Base-by-base conservation (phyloP, 1,140 invertebrate species). In the Tetramorium parvispinum region DNA sequence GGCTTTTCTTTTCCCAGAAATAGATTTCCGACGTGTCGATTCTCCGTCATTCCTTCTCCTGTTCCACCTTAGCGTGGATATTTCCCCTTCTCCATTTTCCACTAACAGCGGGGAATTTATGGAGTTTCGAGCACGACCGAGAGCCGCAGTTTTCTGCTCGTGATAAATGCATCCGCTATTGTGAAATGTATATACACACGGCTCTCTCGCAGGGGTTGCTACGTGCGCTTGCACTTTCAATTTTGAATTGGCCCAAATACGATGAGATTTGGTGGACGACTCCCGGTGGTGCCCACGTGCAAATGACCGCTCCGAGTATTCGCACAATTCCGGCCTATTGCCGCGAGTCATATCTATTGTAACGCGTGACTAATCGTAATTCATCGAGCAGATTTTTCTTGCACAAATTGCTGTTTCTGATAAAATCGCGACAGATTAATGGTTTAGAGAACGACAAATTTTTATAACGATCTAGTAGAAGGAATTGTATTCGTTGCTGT, bases 101-200 rank as follows among this genome's bases (percentile, higher is more conserved):
- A 51, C 65, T 24, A 83, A 46, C 68, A 53, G 68, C 68, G 13
- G 16, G 18, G 79, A 75, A 83, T 83, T 83, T 83, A 83, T 83
- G 66, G 79, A 83, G 66, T 83, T 75, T 49, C 79, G 24, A 49
- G 79, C 53, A 70, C 79, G 79, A 83, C 53, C 40, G 53, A 82
- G 78, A 81, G 66, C 78, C 68, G 40, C 68, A 73, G 79, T 83
- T 83, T 73, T 83, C 79, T 46, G 24, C 18, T 49, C 68, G 79
- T 83, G 79, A 83, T 83, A 83, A 83, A 83, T 83, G 79, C 79
- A 83, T 75, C 21, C 24, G 68, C 68, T 75, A 83, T 83, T 83
- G 66, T 83, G 40, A 73, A 59, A 63, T 46, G 53, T 83, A 83
- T 73, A 83, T 32, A 81, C 66, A 32, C 49, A 32, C 65, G 43